Evolutionary conservation across 2,888 invertebrate species (phyloP).

Genomic region (Petrophora chlorosata): DNA sequence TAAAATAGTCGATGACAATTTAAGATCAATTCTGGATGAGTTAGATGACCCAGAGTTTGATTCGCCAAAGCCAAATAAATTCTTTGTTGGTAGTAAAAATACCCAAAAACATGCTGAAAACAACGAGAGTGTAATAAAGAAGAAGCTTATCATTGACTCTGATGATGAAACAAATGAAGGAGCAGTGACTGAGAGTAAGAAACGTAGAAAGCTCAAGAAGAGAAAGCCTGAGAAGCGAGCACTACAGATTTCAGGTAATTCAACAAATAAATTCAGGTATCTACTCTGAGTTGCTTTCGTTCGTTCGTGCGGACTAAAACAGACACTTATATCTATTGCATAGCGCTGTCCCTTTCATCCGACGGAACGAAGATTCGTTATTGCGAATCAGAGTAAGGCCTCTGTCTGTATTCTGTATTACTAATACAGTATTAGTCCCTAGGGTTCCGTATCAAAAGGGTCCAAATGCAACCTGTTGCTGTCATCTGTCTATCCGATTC

Average conservation of each 20-base stretch:
- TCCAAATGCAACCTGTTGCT: too few relatives aligned
- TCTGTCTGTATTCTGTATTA: too few relatives aligned
- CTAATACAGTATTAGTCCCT: too few relatives aligned
- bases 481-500: too few relatives aligned
- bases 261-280: too few relatives aligned
- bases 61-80: constrained; percentile 58
- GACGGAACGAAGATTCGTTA: too few relatives aligned
- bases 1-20: constrained; percentile 26
- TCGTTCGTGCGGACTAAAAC: too few relatives aligned
- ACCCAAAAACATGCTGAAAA: constrained; percentile 22
- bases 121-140: constrained; percentile 45
- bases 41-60: constrained; percentile 63
- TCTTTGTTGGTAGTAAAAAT: constrained; percentile 48
- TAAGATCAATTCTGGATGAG: constrained; percentile 66
- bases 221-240: constrained; percentile 62
- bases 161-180: constrained; percentile 62
- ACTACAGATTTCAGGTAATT: constrained; percentile 72
- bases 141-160: constrained; percentile 71
- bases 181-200: constrained; percentile 36
- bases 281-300: too few relatives aligned
- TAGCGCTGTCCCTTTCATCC: too few relatives aligned
- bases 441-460: too few relatives aligned
- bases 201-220: constrained; percentile 68
- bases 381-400: too few relatives aligned
- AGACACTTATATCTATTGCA: too few relatives aligned